Base-by-base conservation (phyloP, 64 coral and sea anemone species). In the Actinia equina region DNA sequence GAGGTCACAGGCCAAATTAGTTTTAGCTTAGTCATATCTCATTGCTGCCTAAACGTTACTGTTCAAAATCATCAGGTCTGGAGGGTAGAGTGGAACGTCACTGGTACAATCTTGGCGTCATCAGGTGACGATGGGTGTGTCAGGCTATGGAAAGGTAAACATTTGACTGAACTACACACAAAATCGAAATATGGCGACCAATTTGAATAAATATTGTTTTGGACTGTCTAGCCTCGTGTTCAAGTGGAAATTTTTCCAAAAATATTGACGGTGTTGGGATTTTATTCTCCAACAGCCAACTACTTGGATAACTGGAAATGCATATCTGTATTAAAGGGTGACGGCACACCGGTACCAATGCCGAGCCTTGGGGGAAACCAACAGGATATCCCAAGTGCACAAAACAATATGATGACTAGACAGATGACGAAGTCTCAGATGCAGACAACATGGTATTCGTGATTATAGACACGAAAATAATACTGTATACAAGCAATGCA, bases 61-160 rank as follows among this genome's bases (percentile, higher is more conserved):
- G 58, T 15, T 8, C 7, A 6, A 49, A 4, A 4, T 49, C 46
- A 49, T 8, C 41, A 98, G 96, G 96, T 98, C 25, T 98, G 96
- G 96, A 86, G 96, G 7, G 93, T 98, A 60, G 84, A 90, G 45
- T 98, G 96, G 96, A 98, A 98, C 83, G 91, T 98, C 30, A 98
- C 96, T 12, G 96, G 96, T 45, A 98, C 96, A 15, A 98, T 98
- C 61, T 71, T 98, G n/a, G 93, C 96, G 42, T 98, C 96, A 16
- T 98, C 96, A 74, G 96, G 96, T 10, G 96, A 98, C 86, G 96
- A 98, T 89, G 96, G 96, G 16, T 90, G 96, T 88, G 96, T 98
- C 7, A 85, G 96, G 52, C 83, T 98, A 65, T 98, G 96, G 96
- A 98, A 98, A 95, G 96, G 96, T 98, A 49, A 49, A 49, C 46